phyloP scores from a whole-genome alignment of 2,113 vertebrate genomes.

The Elephas maximus region DNA sequence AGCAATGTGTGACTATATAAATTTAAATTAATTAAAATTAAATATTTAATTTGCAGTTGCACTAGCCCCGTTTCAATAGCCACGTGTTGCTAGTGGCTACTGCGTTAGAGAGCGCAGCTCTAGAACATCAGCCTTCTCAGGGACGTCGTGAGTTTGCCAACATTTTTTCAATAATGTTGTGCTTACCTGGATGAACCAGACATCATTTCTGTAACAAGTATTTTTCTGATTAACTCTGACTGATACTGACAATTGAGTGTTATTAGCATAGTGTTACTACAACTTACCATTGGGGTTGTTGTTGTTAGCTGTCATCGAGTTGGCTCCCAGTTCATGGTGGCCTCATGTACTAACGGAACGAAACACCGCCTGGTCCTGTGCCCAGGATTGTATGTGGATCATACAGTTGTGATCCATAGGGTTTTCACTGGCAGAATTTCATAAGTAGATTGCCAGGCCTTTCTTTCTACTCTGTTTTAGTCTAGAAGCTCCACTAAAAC shows the following conservation, averaged over 20 bases:
- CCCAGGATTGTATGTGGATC: neutral
- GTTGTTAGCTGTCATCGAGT: neutral
- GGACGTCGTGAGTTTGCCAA: neutral
- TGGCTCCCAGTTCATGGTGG: neutral
- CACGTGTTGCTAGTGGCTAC: neutral
- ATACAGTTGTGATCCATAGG: neutral
- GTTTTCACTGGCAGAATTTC: neutral
- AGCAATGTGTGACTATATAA: neutral
- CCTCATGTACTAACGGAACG: neutral
- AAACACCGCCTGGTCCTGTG: neutral
- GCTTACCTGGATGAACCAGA: neutral
- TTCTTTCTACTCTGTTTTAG: neutral
- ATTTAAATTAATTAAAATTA: constrained; percentile 17
- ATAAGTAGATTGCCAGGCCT: neutral
- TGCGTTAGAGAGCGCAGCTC: neutral
- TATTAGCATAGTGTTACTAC: neutral
- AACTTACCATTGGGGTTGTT: neutral
- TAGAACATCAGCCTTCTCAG: neutral
- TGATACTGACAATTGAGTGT: neutral
- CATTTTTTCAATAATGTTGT: neutral
- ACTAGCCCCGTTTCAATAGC: neutral
- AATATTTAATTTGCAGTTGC: neutral
- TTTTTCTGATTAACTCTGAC: neutral
- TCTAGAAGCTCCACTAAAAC: neutral
- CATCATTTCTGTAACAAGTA: neutral